Evolutionary conservation across 2,797 vertebrate genomes (phyloP).

Genomic region (Tokudaia tokunoshimensis): DNA sequence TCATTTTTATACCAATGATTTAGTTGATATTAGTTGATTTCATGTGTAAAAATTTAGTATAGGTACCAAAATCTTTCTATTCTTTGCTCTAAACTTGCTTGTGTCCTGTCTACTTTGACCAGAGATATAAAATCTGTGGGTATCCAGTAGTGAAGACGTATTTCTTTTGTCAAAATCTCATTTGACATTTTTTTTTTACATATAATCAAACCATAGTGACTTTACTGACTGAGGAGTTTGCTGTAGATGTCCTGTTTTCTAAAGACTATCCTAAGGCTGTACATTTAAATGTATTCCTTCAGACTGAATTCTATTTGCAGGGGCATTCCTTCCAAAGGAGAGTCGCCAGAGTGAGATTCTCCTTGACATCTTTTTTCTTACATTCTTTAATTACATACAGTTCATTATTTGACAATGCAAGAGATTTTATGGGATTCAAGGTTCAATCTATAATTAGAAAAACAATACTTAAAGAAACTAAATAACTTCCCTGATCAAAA

Average conservation of each 20-base stretch:
- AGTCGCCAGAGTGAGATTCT: background rate
- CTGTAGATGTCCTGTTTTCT: background rate
- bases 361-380: background rate
- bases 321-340: slow-evolving; percentile 19
- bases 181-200: background rate
- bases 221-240: slow-evolving; percentile 39
- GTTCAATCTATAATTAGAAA: background rate
- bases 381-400: slow-evolving; percentile 31
- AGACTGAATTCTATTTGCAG: slow-evolving; percentile 22
- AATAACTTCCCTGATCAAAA: background rate
- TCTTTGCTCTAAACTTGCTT: background rate
- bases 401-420: background rate
- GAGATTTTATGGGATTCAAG: background rate
- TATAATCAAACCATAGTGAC: slow-evolving; percentile 20
- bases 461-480: background rate
- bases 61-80: background rate
- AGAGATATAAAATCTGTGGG: background rate
- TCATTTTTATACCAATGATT: slow-evolving; percentile 5
- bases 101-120: slow-evolving; percentile 6
- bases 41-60: background rate
- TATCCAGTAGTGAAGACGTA: background rate
- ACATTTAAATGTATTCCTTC: slow-evolving; percentile 30
- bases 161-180: slow-evolving; percentile 45
- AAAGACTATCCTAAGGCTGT: background rate
- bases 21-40: background rate